These are phyloP conservation scores for Macroglossus sobrinus DNA, from an alignment of 2,113 vertebrate species.

Conservation along the genomic window DNA sequence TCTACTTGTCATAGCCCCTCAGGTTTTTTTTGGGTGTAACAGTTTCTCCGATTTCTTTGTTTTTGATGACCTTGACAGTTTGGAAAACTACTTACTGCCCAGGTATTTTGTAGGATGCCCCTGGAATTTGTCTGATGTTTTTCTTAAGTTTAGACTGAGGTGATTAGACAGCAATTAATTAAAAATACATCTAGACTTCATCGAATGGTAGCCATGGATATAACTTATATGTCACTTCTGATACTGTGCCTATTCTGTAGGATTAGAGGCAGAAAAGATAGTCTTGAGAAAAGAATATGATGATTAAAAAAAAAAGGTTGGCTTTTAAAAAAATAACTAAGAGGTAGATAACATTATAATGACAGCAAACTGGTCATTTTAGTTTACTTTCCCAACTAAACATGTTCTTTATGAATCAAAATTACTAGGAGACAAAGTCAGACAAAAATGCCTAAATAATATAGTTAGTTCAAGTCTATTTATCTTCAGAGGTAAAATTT, in stretches of 20 bases:
- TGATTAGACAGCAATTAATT: neutral
- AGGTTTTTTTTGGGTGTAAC: neutral
- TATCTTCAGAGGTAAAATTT: slow-evolving; percentile 30
- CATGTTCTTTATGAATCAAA: slow-evolving; percentile 25
- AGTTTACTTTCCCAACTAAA: slow-evolving; percentile 11
- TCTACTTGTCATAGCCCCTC: neutral
- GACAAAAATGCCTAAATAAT: slow-evolving; percentile 19
- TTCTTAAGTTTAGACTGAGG: slow-evolving; percentile 1
- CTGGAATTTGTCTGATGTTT: neutral
- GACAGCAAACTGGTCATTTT: neutral
- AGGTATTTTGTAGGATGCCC: neutral
- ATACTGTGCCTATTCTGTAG: neutral
- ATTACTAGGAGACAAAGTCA: slow-evolving; percentile 6
- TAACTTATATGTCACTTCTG: neutral
- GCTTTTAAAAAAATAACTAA: slow-evolving; percentile 22
- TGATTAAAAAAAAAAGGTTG: neutral
- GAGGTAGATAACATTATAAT: slow-evolving; percentile 25
- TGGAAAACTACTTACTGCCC: neutral
- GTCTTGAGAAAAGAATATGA: neutral
- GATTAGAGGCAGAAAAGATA: slow-evolving; percentile 40
- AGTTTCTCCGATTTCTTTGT: neutral
- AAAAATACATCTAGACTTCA: slow-evolving; percentile 1
- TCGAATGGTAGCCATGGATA: neutral
- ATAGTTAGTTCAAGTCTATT: neutral
- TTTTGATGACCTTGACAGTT: neutral